Conservation (phyloP, 2,888 invertebrate species). For the Rotaria sp. region DNA sequence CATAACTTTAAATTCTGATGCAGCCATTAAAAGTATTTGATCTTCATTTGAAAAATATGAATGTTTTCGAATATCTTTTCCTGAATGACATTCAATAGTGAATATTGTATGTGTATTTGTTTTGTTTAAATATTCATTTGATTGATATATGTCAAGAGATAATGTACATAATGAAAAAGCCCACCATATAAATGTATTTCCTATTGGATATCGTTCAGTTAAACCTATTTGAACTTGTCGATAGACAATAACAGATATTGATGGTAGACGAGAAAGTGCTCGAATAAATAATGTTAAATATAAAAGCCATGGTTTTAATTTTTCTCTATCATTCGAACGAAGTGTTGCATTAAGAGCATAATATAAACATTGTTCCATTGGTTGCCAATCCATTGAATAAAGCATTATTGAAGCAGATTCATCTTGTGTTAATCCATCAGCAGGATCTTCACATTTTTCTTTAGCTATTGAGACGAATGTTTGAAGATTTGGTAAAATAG, state of each 20-base stretch:
- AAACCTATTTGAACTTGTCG: not conserved
- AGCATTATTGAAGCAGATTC: not conserved
- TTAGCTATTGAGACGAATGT: not conserved
- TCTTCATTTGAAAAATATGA: not conserved
- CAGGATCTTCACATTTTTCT: not conserved
- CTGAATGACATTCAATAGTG: not conserved
- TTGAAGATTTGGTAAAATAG: not conserved
- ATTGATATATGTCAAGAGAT: not conserved
- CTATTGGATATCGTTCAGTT: not conserved
- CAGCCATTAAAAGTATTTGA: not conserved
- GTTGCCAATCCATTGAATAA: not conserved
- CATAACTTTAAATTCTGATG: not conserved
- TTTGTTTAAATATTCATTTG: not conserved
- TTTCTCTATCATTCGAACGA: not conserved
- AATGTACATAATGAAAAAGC: not conserved
- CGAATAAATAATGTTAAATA: not conserved
- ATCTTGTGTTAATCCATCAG: too few species aligned
- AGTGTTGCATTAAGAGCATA: not conserved
- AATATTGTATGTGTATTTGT: not conserved
- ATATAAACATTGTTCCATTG: not conserved
- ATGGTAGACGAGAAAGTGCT: not conserved
- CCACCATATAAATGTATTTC: not conserved
- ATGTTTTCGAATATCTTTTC: not conserved
- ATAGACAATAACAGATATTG: not conserved
- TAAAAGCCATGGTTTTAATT: not conserved